These are phyloP conservation scores for Myotis davidii DNA, from an alignment of 2,113 vertebrate species.

Conservation along the genomic window DNA sequence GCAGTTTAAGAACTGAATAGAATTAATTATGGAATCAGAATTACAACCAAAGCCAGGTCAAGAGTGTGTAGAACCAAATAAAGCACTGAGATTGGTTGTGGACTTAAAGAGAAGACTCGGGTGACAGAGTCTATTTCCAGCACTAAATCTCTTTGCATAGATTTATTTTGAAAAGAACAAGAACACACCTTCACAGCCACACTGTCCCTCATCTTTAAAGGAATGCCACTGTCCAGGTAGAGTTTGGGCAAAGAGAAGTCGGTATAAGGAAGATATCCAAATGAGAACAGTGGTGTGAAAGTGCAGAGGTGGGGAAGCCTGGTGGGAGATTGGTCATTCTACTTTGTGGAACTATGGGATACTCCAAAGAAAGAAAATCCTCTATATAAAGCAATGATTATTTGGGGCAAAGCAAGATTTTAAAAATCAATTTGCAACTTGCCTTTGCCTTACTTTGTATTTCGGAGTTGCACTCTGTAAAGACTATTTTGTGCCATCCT, in stretches of 20 bases:
- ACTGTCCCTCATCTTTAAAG: neutral
- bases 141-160: neutral
- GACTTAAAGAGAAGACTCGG: neutral
- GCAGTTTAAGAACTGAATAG: neutral
- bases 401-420: constrained; percentile 37
- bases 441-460: constrained; percentile 38
- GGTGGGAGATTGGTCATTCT: neutral
- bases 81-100: neutral
- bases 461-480: constrained; percentile 18
- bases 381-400: neutral
- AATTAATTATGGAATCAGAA: neutral
- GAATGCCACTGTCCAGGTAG: neutral
- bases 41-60: neutral
- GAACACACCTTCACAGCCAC: neutral
- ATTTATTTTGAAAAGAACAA: neutral
- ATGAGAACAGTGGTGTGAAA: neutral
- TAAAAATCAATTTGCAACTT: constrained; percentile 30
- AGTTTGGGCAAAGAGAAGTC: neutral
- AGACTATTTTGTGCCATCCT: constrained; percentile 28
- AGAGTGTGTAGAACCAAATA: neutral
- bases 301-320: neutral
- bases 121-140: neutral
- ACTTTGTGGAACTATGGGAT: neutral
- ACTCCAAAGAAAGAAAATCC: neutral
- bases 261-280: neutral